Percentiles rank a stretch among this genome's conserved stretches.
These are phyloP conservation scores for Cacoxenus indagator DNA, from an alignment of 2,888 invertebrate genomes.

Conservation along the genomic window DNA sequence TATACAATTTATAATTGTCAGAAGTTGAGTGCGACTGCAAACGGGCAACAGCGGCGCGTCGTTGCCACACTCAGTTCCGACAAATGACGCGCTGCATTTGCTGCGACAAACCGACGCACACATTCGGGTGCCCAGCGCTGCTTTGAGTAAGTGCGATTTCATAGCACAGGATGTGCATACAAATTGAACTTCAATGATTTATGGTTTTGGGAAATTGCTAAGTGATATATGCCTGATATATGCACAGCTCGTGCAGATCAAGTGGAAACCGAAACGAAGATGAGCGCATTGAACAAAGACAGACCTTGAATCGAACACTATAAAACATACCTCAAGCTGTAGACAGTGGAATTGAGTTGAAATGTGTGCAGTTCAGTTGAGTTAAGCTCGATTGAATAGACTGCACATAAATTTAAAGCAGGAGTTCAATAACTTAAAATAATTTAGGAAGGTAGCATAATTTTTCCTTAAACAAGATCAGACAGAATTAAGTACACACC, in stretches of 20 bases:
- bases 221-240: constrained; percentile 49
- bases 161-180: constrained; percentile 36
- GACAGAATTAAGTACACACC: too few relatives aligned
- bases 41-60: neutral
- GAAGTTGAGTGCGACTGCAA: neutral
- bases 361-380: too few relatives aligned
- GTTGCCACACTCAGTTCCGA: constrained; percentile 3
- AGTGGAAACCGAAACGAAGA: neutral
- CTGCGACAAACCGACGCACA: neutral
- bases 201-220: constrained; percentile 56
- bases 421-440: too few relatives aligned
- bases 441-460: too few relatives aligned
- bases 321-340: neutral
- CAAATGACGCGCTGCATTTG: constrained; percentile 18
- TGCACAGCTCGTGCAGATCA: neutral
- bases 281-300: constrained; percentile 32
- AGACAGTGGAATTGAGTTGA: too few relatives aligned
- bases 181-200: constrained; percentile 51
- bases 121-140: neutral
- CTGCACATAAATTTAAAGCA: neutral
- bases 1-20: constrained; percentile 60
- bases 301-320: constrained; percentile 43
- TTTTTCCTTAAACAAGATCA: too few relatives aligned
- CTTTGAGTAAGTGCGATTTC: constrained; percentile 22
- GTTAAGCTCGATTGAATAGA: neutral